A percentile compares a stretch with the other conserved stretches of the same genome.
phyloP scores from a whole-genome alignment of 2,797 vertebrate genomes.

The Euphonia xanthogaster region DNA sequence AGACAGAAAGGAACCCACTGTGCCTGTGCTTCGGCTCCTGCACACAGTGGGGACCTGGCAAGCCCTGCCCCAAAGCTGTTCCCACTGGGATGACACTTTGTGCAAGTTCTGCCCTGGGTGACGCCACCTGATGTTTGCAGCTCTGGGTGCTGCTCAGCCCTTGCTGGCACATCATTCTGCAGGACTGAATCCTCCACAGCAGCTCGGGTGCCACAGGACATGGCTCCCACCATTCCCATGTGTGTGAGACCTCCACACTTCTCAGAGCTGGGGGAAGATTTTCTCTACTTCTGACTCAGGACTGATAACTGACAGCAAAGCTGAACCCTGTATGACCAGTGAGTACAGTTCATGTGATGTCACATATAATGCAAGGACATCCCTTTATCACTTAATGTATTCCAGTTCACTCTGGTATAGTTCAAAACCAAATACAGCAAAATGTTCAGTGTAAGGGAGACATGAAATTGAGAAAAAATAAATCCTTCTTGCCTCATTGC shows the following conservation, averaged over 20 bases:
- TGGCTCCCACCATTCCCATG: too few relatives aligned
- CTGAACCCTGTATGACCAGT: neutral
- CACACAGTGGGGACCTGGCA: neutral
- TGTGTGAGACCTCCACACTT: neutral
- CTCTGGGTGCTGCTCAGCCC: neutral
- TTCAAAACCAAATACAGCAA: neutral
- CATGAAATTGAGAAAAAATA: neutral
- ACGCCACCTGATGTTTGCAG: neutral
- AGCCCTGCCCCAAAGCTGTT: neutral
- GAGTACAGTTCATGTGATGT: neutral
- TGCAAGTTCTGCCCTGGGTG: neutral
- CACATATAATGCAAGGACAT: neutral
- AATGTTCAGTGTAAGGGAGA: neutral
- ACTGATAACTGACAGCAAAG: neutral
- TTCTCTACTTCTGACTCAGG: neutral
- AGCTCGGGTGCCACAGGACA: accelerated
- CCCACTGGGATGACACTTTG: neutral
- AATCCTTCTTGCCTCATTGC: neutral
- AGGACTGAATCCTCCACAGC: neutral
- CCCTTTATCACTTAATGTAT: neutral
- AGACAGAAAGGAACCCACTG: neutral
- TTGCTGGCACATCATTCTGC: accelerated
- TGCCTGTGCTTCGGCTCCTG: neutral
- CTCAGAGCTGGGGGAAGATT: neutral
- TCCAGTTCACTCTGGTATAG: neutral